Evolutionary conservation across 2,113 vertebrate species (phyloP).

Genomic region (Micronycteris hirsuta): DNA sequence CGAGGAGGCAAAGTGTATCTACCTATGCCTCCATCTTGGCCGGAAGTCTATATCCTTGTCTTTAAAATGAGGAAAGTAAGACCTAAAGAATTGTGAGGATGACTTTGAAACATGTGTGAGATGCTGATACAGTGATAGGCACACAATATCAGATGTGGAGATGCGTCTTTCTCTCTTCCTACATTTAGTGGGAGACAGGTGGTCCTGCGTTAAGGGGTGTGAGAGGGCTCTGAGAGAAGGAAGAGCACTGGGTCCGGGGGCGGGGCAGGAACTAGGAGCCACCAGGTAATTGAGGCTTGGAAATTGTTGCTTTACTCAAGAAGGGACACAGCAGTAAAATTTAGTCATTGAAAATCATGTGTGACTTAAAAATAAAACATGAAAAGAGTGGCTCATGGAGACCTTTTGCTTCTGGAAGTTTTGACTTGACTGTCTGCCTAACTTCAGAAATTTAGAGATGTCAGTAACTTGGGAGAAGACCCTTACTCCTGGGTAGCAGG

Average conservation of each 20-base stretch:
- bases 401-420: not conserved
- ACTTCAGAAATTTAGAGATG: not conserved
- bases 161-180: not conserved
- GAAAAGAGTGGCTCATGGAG: not conserved
- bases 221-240: not conserved
- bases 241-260: not conserved
- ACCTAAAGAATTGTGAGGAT: not conserved
- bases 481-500: not conserved
- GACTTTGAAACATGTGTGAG: rapidly evolving
- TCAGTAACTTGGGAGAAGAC: not conserved
- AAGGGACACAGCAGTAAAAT: not conserved
- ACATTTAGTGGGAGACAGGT: not conserved
- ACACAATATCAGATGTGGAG: too few relatives aligned
- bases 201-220: not conserved
- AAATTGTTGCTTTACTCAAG: not conserved
- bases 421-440: not conserved
- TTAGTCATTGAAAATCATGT: not conserved
- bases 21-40: too few relatives aligned
- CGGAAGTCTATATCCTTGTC: not conserved
- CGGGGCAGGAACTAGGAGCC: not conserved
- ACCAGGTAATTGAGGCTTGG: not conserved
- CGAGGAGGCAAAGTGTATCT: too few relatives aligned
- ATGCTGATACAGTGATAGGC: not conserved
- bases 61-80: not conserved
- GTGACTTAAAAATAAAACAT: not conserved